Evolutionary conservation across 2,113 vertebrate species (phyloP).

Genomic region (Echinops telfairi): DNA sequence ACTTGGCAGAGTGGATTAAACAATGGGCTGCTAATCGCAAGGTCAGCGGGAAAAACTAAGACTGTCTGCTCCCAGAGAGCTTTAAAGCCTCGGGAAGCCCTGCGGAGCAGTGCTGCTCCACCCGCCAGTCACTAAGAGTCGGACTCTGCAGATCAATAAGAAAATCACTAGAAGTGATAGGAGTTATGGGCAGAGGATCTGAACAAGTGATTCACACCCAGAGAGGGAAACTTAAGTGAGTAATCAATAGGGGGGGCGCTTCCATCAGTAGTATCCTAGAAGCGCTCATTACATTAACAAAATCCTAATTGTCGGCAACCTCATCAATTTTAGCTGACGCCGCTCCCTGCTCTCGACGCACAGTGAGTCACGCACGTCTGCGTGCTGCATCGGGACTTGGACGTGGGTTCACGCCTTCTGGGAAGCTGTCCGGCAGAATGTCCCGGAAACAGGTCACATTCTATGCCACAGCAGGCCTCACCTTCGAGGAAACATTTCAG

Average conservation of each 20-base stretch:
- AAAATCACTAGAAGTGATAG: constrained; percentile 14
- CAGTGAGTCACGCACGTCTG: background rate
- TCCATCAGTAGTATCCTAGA: constrained; percentile 33
- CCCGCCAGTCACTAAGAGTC: too few relatives aligned
- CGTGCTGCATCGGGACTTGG: background rate
- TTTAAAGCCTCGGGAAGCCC: too few relatives aligned
- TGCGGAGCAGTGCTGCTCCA: too few relatives aligned
- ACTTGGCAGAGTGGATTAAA: background rate
- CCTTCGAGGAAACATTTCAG: constrained; percentile 36
- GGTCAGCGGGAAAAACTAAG: too few relatives aligned
- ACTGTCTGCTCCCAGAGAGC: too few relatives aligned
- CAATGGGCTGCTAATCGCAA: too few relatives aligned
- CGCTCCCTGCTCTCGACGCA: background rate
- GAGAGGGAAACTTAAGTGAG: constrained; percentile 13
- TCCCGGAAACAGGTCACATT: constrained; percentile 23
- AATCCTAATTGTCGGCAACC: background rate
- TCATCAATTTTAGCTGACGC: background rate
- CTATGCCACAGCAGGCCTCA: constrained; percentile 12
- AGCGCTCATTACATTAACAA: constrained; percentile 5
- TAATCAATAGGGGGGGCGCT: constrained; percentile 12
- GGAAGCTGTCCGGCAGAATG: constrained; percentile 56
- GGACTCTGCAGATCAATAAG: background rate
- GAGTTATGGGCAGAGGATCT: background rate
- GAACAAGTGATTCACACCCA: constrained; percentile 34
- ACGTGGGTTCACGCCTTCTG: background rate